Base-by-base conservation (phyloP, 2,888 invertebrate genomes). In the Meiosimyza decipiens region DNA sequence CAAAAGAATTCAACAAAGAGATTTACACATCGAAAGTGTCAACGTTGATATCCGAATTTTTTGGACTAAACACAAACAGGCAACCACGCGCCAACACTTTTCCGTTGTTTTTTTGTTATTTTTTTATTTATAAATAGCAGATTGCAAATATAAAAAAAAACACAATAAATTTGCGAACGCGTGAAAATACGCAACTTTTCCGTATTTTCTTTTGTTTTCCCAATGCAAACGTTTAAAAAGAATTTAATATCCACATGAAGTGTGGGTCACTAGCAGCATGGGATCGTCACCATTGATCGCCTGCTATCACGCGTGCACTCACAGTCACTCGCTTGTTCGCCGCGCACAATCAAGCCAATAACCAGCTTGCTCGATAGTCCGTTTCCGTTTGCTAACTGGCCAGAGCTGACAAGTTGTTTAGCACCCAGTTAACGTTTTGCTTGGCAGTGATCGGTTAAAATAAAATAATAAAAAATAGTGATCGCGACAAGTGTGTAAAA, bases 401-500 rank as follows among this genome's bases (percentile, higher is more conserved):
- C 40, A 40, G 40, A 40, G 40, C 40, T 40, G 40, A 40, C 40
- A 40, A 40, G 9, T 40, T 40, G 40, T 40, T 40, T 40, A 40
- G 40, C 40, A 40, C 40, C 40, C 40, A 40, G 40, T 40, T 40
- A 40, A 40, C 40, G 40, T 40, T 40, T 40, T 40, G 51, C 13
- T 16, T 18, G 15, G 51, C 64, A 40, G 51, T 51, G 50, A 49
- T 64, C 50, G 64, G 47, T 57, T 57, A 9, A 28, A 57, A 28
- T 18, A 57, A 28, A 22, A 28, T 5, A 5, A 4, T 28, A 28
- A 18, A 57, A 57, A 57, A 57, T 11, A 57, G 57, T 64, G 51
- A 40, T 51, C 64, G 50, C 51, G 64, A 64, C 33, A 64, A 64
- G 64, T 28, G 51, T 51, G 64, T 50, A 51, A 64, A 64, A 64